Base-by-base conservation (phyloP, 2,888 invertebrate species). In the Apantesis nais region DNA sequence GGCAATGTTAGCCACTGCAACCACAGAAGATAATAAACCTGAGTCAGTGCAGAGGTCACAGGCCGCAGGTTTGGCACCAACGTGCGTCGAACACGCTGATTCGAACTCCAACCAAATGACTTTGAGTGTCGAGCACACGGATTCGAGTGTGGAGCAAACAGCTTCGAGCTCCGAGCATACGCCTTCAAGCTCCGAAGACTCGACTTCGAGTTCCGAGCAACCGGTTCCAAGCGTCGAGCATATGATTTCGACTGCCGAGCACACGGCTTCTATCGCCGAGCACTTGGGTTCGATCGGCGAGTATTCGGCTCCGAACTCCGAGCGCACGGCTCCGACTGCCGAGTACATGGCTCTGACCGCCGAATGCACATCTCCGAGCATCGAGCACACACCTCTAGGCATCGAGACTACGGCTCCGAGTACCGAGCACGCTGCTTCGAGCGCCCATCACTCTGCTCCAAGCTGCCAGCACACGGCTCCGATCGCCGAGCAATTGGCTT, bases 41-140 rank as follows among this genome's bases (percentile, higher is more conserved):
- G 3, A 19, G 7, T 7, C 67, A 0, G 58, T 58, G 8, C 52
- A 44, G 11, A n/a, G 16, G 1, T 63, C 31, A 7, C 71, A 62
- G 11, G 70, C 80, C 1, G 70, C 72, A n/a, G 71, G 19, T 48
- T 48, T 48, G 48, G 22, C 1, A 9, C 8, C 48, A 22, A 7
- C 22, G 22, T n/a, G n/a, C n/a, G n/a, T n/a, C n/a, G 48, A 48
- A 8, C 8, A 0, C 9, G 48, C 22, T 22, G 48, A 4, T 14
- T 48, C 48, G 1, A 22, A 2, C 22, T 19, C 8, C 48, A 22
- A 44, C 16, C 44, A 16, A 7, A 7, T 19, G 19, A 19, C 19
- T 44, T 7, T 44, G 44, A 44, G 44, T 44, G 44, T 19, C 44
- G 44, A 44, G 14, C 19, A 19, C 19, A 44, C 44, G 19, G 3